phyloP scores from a whole-genome alignment of 2,888 invertebrate species.

The Drosophila pseudotakahashii region DNA sequence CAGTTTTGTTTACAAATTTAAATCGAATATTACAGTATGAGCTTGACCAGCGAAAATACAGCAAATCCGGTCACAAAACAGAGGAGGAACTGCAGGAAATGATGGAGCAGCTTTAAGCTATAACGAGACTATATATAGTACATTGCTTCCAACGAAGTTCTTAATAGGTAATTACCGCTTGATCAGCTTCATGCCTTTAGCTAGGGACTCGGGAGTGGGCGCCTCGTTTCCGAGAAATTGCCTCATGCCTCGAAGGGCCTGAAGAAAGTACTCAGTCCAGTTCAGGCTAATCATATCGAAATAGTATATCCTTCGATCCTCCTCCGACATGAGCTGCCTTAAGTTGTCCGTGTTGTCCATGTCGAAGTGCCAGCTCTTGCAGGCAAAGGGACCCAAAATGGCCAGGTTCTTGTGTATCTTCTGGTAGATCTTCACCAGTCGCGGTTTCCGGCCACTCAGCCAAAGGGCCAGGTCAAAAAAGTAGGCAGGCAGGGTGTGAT shows the following conservation, averaged over 20 bases:
- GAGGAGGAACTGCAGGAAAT: constrained; percentile 56
- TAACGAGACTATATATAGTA: neutral
- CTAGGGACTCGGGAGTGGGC: constrained; percentile 86
- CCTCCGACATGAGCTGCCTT: constrained; percentile 82
- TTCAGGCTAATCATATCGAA: constrained; percentile 89
- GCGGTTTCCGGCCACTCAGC: constrained; percentile 61
- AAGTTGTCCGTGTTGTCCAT: constrained; percentile 86
- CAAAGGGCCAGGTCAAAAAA: constrained; percentile 85
- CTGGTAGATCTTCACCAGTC: constrained; percentile 89
- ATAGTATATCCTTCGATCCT: constrained; percentile 87
- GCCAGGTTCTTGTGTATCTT: constrained; percentile 92
- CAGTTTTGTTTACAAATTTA: neutral
- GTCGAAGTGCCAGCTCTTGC: constrained; percentile 89
- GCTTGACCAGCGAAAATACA: constrained; percentile 8
- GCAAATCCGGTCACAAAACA: constrained; percentile 34
- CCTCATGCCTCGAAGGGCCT: constrained; percentile 90
- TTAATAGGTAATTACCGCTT: constrained; percentile 85
- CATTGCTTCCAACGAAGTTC: no score
- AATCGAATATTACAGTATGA: neutral
- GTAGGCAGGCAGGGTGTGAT: constrained; percentile 88
- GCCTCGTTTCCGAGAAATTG: constrained; percentile 91
- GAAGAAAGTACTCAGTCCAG: constrained; percentile 86
- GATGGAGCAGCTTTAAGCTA: constrained; percentile 53
- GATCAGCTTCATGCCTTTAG: constrained; percentile 86
- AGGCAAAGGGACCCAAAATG: constrained; percentile 90